Evolutionary conservation across 1,140 invertebrate species (phyloP), one percentile per base, ranked within the genome.

Genomic region (Tetranychus cinnabarinus): DNA sequence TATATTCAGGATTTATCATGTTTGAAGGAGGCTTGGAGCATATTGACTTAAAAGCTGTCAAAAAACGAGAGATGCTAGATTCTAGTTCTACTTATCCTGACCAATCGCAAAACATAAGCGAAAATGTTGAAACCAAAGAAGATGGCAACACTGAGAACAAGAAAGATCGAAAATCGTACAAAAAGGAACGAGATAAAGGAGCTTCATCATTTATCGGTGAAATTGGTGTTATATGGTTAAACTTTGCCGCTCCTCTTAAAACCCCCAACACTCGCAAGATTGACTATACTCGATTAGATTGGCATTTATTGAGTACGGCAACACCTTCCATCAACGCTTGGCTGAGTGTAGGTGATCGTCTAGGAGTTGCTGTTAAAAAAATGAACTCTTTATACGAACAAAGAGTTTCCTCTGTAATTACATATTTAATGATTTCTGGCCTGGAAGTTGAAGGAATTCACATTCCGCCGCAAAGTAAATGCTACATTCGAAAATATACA

Each of bases 311-410:
- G 34, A 93, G 88, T 71, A 96, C 91, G 5, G 88, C 88, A 7
- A 91, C 88, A 0, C 90, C 92, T 0, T 86, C 89, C 0, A 95
- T 95, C 62, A 93, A 92, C 70, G 88, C 91, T 0, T 96, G 91
- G 91, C 84, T 96, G 81, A 95, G 92, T 76, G 88, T 89, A 0
- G 84, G 84, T 68, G 91, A 96, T 74, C 77, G 87, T 35, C 78
- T 91, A 48, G 82, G 85, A 56, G 85, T 88, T 42, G 78, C 84
- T 59, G 80, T 87, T 46, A 82, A 87, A 34, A 79, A 86, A 60
- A 78, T 89, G 74, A 77, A 84, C 60, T 74, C 85, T 59, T 80
- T 81, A 55, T 58, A 74, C 86, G 56, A 82, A 82, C 34, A 86
- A 83, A 62, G 62, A 62, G 59, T 52, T 62, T 64, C 67, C n/a